These are phyloP conservation scores for Idaea dimidiata DNA, from an alignment of 2,888 invertebrate genomes.

Conservation along the genomic window DNA sequence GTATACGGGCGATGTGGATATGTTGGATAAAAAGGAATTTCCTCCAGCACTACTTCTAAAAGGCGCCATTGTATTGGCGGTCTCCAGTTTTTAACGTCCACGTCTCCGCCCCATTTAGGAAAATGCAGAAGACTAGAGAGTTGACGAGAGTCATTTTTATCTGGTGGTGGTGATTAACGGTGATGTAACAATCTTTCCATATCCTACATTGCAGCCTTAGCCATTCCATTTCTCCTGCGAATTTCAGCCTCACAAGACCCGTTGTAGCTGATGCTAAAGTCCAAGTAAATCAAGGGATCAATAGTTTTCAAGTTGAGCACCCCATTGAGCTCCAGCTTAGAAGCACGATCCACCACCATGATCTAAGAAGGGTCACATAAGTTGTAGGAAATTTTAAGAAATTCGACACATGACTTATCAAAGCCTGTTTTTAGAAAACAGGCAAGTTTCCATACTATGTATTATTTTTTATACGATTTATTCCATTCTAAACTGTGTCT, in stretches of 20 bases:
- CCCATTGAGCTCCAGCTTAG: not conserved
- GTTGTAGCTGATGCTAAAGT: constrained; percentile 6
- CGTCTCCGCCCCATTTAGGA: constrained; percentile 5
- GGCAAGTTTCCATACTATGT: too few species aligned
- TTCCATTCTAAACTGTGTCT: too few species aligned
- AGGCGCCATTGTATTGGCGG: not conserved
- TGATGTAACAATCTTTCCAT: constrained; percentile 2
- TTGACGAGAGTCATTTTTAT: constrained; percentile 2
- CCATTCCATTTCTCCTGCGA: not conserved
- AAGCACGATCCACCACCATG: constrained; percentile 4
- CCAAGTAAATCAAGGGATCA: constrained; percentile 2
- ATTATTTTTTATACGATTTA: too few species aligned
- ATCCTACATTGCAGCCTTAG: not conserved
- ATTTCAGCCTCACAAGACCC: not conserved
- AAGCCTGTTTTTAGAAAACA: too few species aligned
- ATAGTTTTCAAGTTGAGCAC: not conserved
- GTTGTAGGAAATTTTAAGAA: too few species aligned
- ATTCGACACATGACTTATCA: too few species aligned
- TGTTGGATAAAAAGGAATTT: too few species aligned
- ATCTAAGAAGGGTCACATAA: too few species aligned
- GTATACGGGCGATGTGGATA: too few species aligned
- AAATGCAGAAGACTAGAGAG: constrained; percentile 3
- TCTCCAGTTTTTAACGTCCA: constrained; percentile 2
- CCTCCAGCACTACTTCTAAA: too few species aligned
- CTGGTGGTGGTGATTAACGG: too few species aligned